Conservation (phyloP, 2,888 invertebrate species). For the Desoria tigrina region DNA sequence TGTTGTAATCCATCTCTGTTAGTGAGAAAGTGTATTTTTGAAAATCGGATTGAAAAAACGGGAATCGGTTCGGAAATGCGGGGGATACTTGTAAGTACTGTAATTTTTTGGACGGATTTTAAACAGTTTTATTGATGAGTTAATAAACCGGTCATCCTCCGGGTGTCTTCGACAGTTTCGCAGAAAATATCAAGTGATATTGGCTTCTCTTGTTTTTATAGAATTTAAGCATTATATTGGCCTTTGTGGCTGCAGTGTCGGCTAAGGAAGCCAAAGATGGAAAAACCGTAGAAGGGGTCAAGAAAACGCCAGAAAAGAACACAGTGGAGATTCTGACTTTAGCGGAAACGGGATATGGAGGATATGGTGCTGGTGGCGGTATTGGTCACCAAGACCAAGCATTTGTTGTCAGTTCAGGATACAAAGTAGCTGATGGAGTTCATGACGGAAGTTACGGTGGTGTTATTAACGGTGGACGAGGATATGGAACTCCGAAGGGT, state of each 20-base stretch:
- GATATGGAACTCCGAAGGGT: too few species aligned
- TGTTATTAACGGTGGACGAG: background rate
- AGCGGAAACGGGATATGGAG: background rate
- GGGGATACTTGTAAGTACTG: too few species aligned
- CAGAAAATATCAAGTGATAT: too few species aligned
- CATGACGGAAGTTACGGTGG: constrained; percentile 4
- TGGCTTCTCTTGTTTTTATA: background rate
- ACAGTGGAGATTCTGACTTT: background rate
- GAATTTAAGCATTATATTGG: background rate
- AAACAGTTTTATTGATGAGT: too few species aligned
- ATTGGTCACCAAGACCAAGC: background rate
- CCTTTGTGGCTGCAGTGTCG: constrained; percentile 2
- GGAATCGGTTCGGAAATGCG: too few species aligned
- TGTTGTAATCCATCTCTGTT: too few species aligned
- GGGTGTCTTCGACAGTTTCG: too few species aligned
- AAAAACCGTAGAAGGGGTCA: background rate
- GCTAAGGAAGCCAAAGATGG: background rate
- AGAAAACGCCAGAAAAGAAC: background rate
- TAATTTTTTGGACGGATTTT: too few species aligned
- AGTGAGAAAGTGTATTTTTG: too few species aligned
- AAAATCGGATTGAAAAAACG: too few species aligned
- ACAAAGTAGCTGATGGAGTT: constrained; percentile 6
- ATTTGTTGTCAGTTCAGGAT: background rate
- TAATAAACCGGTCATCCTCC: too few species aligned
- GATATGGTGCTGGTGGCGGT: background rate